Percentiles rank a stretch among this genome's conserved stretches.
Evolutionary conservation across 2,888 invertebrate species (phyloP).

Genomic region (Campoletis raptor): DNA sequence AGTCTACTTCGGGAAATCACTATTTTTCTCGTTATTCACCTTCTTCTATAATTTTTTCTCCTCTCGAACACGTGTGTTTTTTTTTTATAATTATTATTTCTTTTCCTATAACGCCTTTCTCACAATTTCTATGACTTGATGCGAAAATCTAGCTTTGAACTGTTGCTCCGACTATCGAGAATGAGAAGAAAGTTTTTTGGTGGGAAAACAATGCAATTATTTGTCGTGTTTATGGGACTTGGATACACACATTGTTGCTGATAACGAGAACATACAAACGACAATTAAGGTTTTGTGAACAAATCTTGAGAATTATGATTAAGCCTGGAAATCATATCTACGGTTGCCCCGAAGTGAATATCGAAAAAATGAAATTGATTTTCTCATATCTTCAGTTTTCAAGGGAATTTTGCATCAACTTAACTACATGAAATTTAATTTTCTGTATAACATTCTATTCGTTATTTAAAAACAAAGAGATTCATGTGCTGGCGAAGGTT

Average conservation of each 20-base stretch:
- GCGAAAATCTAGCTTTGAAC: slow-evolving; percentile 3
- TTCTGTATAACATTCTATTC: too few species aligned
- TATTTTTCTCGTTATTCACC: slow-evolving; percentile 51
- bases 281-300: background rate
- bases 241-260: background rate
- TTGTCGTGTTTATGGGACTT: background rate
- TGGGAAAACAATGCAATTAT: slow-evolving; percentile 7
- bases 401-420: too few species aligned
- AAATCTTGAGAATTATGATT: background rate
- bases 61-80: background rate
- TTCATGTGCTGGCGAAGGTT: too few species aligned
- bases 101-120: slow-evolving; percentile 35
- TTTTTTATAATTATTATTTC: background rate
- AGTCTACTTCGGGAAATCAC: slow-evolving; percentile 45
- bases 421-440: too few species aligned
- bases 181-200: slow-evolving; percentile 14
- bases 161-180: slow-evolving; percentile 22
- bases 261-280: background rate
- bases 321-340: too few species aligned
- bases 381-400: too few species aligned
- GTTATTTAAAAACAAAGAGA: too few species aligned
- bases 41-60: slow-evolving; percentile 23
- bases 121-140: slow-evolving; percentile 4
- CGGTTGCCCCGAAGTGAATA: too few species aligned
- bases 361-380: too few species aligned